Evolutionary conservation across 2,113 vertebrate species (phyloP).

Genomic region (Machaerirhynchus nigripectus): DNA sequence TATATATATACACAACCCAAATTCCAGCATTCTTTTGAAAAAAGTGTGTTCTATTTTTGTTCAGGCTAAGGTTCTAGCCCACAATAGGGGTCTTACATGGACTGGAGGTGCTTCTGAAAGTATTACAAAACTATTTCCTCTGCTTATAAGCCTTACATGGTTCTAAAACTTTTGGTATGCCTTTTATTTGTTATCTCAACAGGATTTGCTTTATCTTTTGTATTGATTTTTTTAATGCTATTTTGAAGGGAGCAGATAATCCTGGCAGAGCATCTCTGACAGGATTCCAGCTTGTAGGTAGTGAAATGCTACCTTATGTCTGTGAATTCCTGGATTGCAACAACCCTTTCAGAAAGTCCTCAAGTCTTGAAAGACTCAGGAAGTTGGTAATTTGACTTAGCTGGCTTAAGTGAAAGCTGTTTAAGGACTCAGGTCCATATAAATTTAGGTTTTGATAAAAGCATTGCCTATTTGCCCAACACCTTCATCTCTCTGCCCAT

Average conservation of each 20-base stretch:
- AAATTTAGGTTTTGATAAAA: not conserved
- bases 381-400: not conserved
- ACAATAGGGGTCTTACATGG: accelerated
- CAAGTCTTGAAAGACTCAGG: not conserved
- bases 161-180: not conserved
- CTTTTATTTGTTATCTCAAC: not conserved
- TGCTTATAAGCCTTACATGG: not conserved
- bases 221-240: not conserved
- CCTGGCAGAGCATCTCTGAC: not conserved
- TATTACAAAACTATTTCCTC: not conserved
- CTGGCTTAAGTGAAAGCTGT: not conserved
- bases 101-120: not conserved
- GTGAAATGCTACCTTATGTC: not conserved
- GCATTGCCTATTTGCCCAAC: not conserved
- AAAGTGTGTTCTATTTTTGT: not conserved
- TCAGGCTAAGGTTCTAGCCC: not conserved
- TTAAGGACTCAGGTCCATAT: not conserved
- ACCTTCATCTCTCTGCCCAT: not conserved
- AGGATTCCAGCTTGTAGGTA: not conserved
- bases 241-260: not conserved
- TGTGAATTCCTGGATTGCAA: not conserved
- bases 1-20: not conserved
- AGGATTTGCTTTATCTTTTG: not conserved
- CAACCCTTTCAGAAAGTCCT: not conserved
- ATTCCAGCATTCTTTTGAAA: not conserved